These are phyloP conservation scores for Danio kyathit DNA, from an alignment of 2,797 vertebrate species.

Conservation along the genomic window DNA sequence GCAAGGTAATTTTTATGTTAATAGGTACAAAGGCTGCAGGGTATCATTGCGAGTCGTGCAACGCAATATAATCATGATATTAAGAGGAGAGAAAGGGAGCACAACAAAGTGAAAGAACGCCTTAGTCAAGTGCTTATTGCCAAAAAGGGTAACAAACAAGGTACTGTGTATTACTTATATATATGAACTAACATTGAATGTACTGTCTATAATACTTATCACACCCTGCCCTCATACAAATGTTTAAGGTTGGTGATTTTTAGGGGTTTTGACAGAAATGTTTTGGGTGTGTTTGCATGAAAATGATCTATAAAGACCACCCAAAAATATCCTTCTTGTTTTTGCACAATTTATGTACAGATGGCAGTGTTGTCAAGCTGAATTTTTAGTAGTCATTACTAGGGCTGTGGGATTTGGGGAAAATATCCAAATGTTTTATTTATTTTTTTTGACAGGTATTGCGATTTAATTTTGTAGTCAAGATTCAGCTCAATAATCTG, in stretches of 20 bases:
- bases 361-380: neutral
- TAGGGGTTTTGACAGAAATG: neutral
- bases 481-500: too few species aligned
- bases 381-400: neutral
- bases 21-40: conserved; percentile 95
- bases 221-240: neutral
- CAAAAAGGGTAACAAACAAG: conserved; percentile 93
- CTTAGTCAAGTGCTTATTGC: conserved; percentile 93
- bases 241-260: neutral
- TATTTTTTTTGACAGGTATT: too few species aligned
- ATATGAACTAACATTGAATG: too few species aligned
- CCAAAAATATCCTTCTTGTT: too few species aligned
- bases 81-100: conserved; percentile 97
- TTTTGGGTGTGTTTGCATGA: too few species aligned
- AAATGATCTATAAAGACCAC: too few species aligned
- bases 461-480: too few species aligned
- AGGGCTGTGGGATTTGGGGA: too few species aligned
- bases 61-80: conserved; percentile 96
- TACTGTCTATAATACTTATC: neutral
- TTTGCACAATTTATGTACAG: neutral
- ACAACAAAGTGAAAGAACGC: conserved; percentile 93
- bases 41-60: conserved; percentile 91
- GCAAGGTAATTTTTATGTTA: neutral
- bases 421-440: too few species aligned
- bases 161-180: conserved; percentile 69